These are phyloP conservation scores for Hymenopus coronatus DNA, from an alignment of 2,888 invertebrate genomes.

Conservation along the genomic window DNA sequence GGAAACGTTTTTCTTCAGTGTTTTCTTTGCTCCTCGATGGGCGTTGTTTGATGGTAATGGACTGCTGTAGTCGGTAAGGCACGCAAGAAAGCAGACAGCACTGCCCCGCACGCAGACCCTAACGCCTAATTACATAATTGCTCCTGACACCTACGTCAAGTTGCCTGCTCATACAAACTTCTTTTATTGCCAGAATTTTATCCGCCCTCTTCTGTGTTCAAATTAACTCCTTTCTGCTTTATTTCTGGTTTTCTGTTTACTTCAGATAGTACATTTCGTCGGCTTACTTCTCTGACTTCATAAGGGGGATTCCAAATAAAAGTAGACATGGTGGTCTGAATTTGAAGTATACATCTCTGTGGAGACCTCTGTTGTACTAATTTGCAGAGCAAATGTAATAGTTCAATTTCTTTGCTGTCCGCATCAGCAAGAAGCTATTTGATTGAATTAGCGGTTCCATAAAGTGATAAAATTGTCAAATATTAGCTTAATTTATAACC, in stretches of 20 bases:
- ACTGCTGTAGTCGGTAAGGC: not conserved
- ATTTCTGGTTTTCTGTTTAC: not conserved
- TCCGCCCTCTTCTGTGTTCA: not conserved
- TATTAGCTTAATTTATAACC: too few relatives aligned
- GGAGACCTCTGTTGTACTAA: too few relatives aligned
- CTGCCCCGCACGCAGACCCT: not conserved
- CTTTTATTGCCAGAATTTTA: not conserved
- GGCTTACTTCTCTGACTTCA: too few relatives aligned
- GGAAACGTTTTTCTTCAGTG: not conserved
- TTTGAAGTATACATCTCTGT: too few relatives aligned
- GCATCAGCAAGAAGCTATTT: too few relatives aligned
- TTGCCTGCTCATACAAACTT: not conserved
- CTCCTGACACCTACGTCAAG: constrained; percentile 9
- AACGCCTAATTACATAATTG: constrained; percentile 26
- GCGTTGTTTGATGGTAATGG: not conserved
- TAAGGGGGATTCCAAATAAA: too few relatives aligned
- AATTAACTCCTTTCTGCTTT: not conserved
- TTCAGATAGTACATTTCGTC: too few relatives aligned
- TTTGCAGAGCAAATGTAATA: too few relatives aligned
- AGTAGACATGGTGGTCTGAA: too few relatives aligned
- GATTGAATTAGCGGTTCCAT: too few relatives aligned
- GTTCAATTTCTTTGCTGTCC: too few relatives aligned
- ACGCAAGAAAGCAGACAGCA: not conserved
- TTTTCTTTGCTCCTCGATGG: not conserved
- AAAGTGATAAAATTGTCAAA: too few relatives aligned